Evolutionary conservation across 2,797 vertebrate genomes (phyloP).

Genomic region (Staurois parvus): DNA sequence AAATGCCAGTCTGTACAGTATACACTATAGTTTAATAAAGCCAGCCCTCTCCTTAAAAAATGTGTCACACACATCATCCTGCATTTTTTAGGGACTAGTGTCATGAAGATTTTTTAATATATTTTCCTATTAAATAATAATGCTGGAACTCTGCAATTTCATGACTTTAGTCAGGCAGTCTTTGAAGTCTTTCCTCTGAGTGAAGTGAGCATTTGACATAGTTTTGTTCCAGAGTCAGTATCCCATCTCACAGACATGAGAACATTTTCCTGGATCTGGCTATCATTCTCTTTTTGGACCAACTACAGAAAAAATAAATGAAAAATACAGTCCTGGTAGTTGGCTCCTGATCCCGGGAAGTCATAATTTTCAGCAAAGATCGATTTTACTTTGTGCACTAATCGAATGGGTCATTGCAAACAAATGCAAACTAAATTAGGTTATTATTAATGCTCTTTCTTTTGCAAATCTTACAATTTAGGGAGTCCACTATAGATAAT

Average conservation of each 20-base stretch:
- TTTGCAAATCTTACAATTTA: slow-evolving; percentile 3
- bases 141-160: neutral
- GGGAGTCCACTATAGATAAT: neutral
- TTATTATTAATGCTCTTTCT: slow-evolving; percentile 39
- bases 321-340: slow-evolving; percentile 56
- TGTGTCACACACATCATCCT: neutral
- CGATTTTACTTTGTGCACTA: slow-evolving; percentile 28
- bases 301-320: slow-evolving; percentile 66
- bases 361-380: slow-evolving; percentile 49
- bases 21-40: too few relatives aligned
- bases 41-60: neutral
- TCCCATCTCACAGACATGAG: slow-evolving; percentile 59
- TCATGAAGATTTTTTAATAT: slow-evolving; percentile 28
- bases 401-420: slow-evolving; percentile 36
- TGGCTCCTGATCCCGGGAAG: slow-evolving; percentile 44
- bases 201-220: slow-evolving; percentile 36
- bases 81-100: neutral
- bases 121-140: slow-evolving; percentile 14
- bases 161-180: slow-evolving; percentile 24
- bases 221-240: slow-evolving; percentile 61
- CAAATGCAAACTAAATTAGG: slow-evolving; percentile 38
- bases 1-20: too few relatives aligned
- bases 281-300: slow-evolving; percentile 58
- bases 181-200: slow-evolving; percentile 58
- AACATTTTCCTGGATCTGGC: slow-evolving; percentile 65